A percentile compares a stretch with the other conserved stretches of the same genome.
phyloP scores from a whole-genome alignment of 1,140 invertebrate genomes.

The Leptopilina boulardi region DNA sequence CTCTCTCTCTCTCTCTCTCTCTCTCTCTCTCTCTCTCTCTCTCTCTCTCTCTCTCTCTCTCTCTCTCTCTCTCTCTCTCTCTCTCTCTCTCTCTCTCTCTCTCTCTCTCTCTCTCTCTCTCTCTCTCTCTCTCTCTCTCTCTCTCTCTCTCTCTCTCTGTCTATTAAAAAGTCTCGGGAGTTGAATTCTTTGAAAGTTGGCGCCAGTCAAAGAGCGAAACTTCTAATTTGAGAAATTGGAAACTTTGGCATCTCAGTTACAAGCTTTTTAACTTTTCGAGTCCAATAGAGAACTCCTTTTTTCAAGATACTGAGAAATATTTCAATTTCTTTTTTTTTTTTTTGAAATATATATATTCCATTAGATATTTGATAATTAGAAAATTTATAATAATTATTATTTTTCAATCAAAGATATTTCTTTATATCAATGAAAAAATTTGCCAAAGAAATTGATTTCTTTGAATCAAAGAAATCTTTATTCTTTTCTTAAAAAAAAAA shows the following conservation, averaged over 20 bases:
- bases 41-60: not conserved
- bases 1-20: not conserved
- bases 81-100: not conserved
- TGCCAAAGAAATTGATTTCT: too few species aligned
- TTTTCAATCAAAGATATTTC: too few species aligned
- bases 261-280: constrained; percentile 6
- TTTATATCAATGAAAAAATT: too few species aligned
- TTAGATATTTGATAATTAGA: too few species aligned
- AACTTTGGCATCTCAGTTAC: constrained; percentile 5
- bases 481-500: not conserved
- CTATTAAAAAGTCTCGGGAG: not conserved
- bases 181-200: constrained; percentile 5
- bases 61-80: not conserved
- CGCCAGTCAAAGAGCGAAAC: constrained; percentile 3
- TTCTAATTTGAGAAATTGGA: constrained; percentile 10
- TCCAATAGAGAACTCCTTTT: not conserved
- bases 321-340: not conserved
- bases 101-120: not conserved
- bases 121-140: not conserved
- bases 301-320: not conserved
- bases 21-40: not conserved
- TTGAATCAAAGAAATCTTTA: too few species aligned
- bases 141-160: too few species aligned
- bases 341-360: too few species aligned
- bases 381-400: too few species aligned